These are phyloP conservation scores for Hirtodrosophila duncani DNA, from an alignment of 2,888 invertebrate genomes.

Conservation along the genomic window DNA sequence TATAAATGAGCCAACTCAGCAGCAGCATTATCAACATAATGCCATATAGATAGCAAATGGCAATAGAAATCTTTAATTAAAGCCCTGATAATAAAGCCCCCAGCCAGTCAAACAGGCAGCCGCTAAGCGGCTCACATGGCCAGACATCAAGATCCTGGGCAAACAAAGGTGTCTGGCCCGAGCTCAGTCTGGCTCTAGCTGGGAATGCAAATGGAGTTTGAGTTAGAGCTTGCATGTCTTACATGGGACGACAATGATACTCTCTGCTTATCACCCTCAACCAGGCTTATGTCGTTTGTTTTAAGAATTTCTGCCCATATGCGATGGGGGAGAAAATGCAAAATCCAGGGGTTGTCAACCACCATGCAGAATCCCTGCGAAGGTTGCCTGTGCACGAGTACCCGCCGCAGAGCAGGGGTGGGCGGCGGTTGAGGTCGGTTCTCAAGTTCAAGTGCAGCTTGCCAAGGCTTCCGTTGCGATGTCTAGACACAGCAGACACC, in stretches of 20 bases:
- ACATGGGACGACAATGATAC: too few species aligned
- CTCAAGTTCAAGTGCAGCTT: constrained; percentile 67
- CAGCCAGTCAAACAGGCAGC: constrained; percentile 13
- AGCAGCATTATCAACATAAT: constrained; percentile 26
- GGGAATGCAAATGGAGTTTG: too few species aligned
- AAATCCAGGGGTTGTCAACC: too few species aligned
- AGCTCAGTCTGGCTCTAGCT: constrained; percentile 13
- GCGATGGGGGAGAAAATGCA: too few species aligned
- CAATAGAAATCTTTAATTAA: constrained; percentile 50
- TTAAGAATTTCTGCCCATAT: too few species aligned
- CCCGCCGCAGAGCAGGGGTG: not conserved
- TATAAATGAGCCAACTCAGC: constrained; percentile 27
- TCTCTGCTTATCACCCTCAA: too few species aligned
- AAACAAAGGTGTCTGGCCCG: constrained; percentile 58
- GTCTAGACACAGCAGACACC: constrained; percentile 27
- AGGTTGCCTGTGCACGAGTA: constrained; percentile 13
- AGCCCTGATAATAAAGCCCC: constrained; percentile 53
- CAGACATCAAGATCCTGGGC: constrained; percentile 59
- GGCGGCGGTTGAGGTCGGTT: constrained; percentile 3
- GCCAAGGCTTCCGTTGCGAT: constrained; percentile 25
- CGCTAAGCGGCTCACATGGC: constrained; percentile 43
- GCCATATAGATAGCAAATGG: constrained; percentile 13
- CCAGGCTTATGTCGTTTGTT: too few species aligned
- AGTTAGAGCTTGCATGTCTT: too few species aligned
- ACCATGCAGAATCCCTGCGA: constrained; percentile 21